Evolutionary conservation across 2,888 invertebrate genomes (phyloP), one percentile per base, ranked within the genome.

Genomic region (Trimorus sp.): DNA sequence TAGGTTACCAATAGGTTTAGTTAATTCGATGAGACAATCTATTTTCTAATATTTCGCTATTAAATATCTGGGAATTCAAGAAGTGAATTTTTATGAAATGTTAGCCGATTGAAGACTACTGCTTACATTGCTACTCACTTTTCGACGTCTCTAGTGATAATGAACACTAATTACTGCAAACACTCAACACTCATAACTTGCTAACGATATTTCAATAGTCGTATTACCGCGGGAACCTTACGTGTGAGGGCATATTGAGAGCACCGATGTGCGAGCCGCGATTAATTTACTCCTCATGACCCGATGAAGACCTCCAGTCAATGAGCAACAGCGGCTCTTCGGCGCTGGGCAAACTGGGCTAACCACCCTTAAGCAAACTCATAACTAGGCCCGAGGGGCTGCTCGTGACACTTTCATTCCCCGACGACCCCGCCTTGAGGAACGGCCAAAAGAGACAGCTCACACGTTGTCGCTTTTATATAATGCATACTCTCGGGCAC

Each of bases 361-460:
- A 73, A 73, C 79, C 82, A 73, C 82, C 82, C 82, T 75, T 79
- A 60, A 87, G 88, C 86, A 87, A 89, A 89, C 89, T 90, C 89
- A 89, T 90, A 91, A 91, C 90, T 90, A 89, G 89, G 89, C 89
- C 88, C 88, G 84, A 81, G 89, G 89, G 89, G 89, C 91, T 91
- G 91, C 83, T 90, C 87, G 88, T 91, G 91, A 91, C 91, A 90
- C 89, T 88, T 90, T 90, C 89, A 89, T 91, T 89, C 89, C 90
- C 88, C 84, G 84, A 84, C 87, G 86, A 87, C 87, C 86, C 86
- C 88, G 87, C 88, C 89, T 89, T 87, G 85, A 69, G 75, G 60
- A 77, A 59, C 42, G 38, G 7, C 51, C 37, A 63, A 54, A 70
- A 66, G 77, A 77, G 68, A 69, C 59, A 58, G 59, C 79, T 63